Evolutionary conservation across 1,140 invertebrate species (phyloP).

Genomic region (Archivesica marissinica): DNA sequence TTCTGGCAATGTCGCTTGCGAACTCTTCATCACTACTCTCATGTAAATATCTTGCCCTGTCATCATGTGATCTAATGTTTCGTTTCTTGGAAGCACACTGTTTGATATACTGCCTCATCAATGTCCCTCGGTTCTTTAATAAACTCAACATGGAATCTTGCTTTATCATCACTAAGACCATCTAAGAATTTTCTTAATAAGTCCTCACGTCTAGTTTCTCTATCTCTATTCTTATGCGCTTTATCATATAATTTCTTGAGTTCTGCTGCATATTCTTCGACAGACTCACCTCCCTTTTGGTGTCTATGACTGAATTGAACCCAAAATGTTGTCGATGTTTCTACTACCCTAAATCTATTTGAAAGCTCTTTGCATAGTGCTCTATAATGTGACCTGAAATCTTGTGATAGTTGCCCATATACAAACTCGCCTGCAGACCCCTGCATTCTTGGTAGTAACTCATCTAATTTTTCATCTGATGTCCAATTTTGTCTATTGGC

Average conservation of each 20-base stretch:
- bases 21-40: too few species aligned
- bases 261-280: neutral
- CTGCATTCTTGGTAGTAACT: constrained; percentile 12
- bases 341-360: neutral
- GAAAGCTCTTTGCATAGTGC: neutral
- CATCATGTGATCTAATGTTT: too few species aligned
- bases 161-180: constrained; percentile 20
- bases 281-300: neutral
- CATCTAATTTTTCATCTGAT: constrained; percentile 21
- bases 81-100: too few species aligned
- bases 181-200: neutral
- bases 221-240: neutral
- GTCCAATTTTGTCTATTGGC: constrained; percentile 4
- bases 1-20: too few species aligned
- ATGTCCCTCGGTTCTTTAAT: constrained; percentile 8
- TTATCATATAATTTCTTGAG: constrained; percentile 5
- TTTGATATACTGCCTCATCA: constrained; percentile 18
- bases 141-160: neutral
- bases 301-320: neutral
- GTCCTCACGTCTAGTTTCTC: neutral
- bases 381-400: neutral
- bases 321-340: neutral
- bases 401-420: neutral
- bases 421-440: constrained; percentile 1
- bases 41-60: too few species aligned